Evolutionary conservation across 2,113 vertebrate species (phyloP).

Genomic region (Corvus moneduloides): DNA sequence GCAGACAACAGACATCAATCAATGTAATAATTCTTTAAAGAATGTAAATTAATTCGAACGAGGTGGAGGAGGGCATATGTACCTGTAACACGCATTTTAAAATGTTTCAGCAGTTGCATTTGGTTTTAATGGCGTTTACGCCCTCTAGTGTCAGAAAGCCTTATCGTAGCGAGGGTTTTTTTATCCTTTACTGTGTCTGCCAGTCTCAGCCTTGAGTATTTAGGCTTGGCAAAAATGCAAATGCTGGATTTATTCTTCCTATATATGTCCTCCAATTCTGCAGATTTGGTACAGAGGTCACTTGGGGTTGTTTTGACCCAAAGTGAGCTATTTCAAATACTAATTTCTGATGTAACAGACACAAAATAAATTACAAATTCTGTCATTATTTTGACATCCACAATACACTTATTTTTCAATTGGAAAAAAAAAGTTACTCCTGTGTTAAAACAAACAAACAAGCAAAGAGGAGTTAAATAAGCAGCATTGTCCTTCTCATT

Average conservation of each 20-base stretch:
- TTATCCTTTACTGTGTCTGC: neutral
- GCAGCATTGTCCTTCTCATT: neutral
- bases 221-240: neutral
- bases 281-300: neutral
- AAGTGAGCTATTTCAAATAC: neutral
- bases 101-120: neutral
- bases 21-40: neutral
- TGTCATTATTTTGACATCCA: neutral
- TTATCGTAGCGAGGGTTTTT: neutral
- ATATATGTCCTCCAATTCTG: neutral
- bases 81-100: neutral
- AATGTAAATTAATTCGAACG: constrained; percentile 33
- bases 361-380: neutral
- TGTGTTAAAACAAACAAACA: neutral
- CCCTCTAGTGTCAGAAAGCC: constrained; percentile 65
- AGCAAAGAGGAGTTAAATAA: neutral
- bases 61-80: neutral
- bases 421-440: neutral
- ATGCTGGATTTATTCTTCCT: neutral
- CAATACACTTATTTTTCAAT: neutral
- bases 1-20: constrained; percentile 8
- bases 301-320: neutral
- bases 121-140: constrained; percentile 62
- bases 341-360: neutral
- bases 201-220: neutral